Base-by-base conservation (phyloP, 2,113 vertebrate genomes). In the Ictalurus furcatus region DNA sequence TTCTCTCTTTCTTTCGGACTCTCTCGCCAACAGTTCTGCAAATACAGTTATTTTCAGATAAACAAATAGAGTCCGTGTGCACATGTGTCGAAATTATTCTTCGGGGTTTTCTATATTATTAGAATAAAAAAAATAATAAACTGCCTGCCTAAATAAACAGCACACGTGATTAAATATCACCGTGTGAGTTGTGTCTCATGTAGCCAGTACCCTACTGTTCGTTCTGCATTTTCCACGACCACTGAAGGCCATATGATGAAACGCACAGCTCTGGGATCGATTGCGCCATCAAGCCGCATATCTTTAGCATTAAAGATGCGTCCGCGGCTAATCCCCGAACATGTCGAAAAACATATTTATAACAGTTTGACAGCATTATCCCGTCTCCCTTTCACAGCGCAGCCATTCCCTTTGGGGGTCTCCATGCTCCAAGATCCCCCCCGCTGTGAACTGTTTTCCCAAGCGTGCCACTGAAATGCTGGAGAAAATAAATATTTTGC, bases 351-450 rank as follows among this genome's bases (percentile, higher is more conserved):
- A 89, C 67, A 52, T 58, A 79, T 87, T 89, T 80, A 85, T 58
- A 87, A 76, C 82, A 74, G 74, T 87, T 85, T 85, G 83, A 84
- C 78, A 82, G 30, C 87, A 73, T 86, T 87, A 87, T 61, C 56
- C 54, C 82, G 80, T 82, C 73, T 80, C 83, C 52, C 56, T 71
- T 59, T 84, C 78, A 54, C 65, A 30, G 81, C 81, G 17, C 34
- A 63, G 83, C 85, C 85, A 81, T 69, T 85, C 84, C 88, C 83
- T 61, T 85, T 30, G 86, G 83, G 90, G 25, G 40, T 65, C 58
- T 81, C 74, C 3, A 5, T 9, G 87, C 37, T 61, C 87, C 65
- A 30, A 59, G 76, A 30, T 58, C 34, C 25, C 58, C 87, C 44
- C 87, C 40, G 58, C 81, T 88, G 87, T 76, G 81, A 52, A 44